Percentiles rank a stretch among this genome's conserved stretches.
Evolutionary conservation across 2,888 invertebrate genomes (phyloP).

Genomic region (Eucera pruinosa): DNA sequence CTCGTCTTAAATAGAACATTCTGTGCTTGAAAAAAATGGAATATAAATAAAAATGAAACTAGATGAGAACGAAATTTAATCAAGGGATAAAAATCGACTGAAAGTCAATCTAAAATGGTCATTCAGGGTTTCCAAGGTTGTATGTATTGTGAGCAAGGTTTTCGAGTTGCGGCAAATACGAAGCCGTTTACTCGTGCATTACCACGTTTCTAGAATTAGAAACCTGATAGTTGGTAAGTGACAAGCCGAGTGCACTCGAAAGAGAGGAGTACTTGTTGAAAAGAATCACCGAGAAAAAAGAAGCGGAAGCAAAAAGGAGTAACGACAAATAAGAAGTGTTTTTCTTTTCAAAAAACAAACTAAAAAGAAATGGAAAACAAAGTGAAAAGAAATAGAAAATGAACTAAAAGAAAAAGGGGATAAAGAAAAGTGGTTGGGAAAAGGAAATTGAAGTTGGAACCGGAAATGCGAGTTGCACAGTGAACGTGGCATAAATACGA

Average conservation of each 20-base stretch:
- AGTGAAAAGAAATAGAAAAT: neutral
- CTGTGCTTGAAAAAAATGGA: too few species aligned
- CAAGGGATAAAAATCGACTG: neutral
- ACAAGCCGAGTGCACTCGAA: conserved; percentile 36
- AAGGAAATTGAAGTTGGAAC: neutral
- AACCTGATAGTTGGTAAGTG: conserved; percentile 53
- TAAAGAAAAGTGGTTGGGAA: neutral
- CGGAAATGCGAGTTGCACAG: conserved; percentile 27
- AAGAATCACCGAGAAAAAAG: neutral
- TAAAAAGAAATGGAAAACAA: neutral
- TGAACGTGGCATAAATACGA: conserved; percentile 7
- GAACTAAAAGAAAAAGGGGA: neutral
- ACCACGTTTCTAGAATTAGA: conserved; percentile 48
- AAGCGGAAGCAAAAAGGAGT: neutral
- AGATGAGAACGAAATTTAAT: neutral
- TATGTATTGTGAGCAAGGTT: neutral
- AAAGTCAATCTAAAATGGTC: neutral
- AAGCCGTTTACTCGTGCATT: conserved; percentile 36
- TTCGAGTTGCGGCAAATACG: neutral
- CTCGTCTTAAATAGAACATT: too few species aligned
- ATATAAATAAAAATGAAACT: neutral
- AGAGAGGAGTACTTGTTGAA: conserved; percentile 35
- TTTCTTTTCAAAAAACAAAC: neutral
- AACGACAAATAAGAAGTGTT: neutral
- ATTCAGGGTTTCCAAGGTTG: neutral